phyloP scores from a whole-genome alignment of 2,888 invertebrate genomes.

The Athetis lepigone region DNA sequence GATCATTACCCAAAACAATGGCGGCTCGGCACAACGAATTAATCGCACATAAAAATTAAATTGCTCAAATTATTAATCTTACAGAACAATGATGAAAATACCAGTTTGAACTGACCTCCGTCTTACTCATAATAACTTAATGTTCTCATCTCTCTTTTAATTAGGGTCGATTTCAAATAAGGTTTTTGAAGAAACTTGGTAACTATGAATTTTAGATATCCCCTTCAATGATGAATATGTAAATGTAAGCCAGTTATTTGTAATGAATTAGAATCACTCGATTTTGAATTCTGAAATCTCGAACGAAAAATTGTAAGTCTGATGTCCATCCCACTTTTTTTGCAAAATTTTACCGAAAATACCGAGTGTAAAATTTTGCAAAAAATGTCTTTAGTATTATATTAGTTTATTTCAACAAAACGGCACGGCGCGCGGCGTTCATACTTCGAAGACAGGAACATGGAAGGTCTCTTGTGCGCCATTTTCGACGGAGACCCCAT shows the following conservation, averaged over 20 bases:
- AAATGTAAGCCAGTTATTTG: slow-evolving; percentile 5
- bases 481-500: too few species aligned
- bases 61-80: slow-evolving; percentile 58
- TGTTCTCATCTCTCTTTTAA: slow-evolving; percentile 13
- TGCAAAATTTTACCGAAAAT: too few species aligned
- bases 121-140: slow-evolving; percentile 15
- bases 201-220: slow-evolving; percentile 2
- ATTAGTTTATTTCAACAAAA: too few species aligned
- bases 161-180: slow-evolving; percentile 21
- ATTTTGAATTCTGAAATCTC: too few species aligned
- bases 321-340: too few species aligned
- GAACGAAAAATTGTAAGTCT: too few species aligned
- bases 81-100: slow-evolving; percentile 46
- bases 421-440: too few species aligned
- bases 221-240: background rate
- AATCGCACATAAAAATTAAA: slow-evolving; percentile 62
- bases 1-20: slow-evolving; percentile 65
- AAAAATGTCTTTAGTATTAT: too few species aligned
- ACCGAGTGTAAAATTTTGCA: too few species aligned
- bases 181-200: slow-evolving; percentile 14
- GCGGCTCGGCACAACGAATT: slow-evolving; percentile 48
- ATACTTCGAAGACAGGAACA: too few species aligned
- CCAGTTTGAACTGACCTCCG: slow-evolving; percentile 22
- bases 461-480: too few species aligned
- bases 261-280: too few species aligned